Conservation (phyloP, 2,888 invertebrate species). For the Bombylius discolor region DNA sequence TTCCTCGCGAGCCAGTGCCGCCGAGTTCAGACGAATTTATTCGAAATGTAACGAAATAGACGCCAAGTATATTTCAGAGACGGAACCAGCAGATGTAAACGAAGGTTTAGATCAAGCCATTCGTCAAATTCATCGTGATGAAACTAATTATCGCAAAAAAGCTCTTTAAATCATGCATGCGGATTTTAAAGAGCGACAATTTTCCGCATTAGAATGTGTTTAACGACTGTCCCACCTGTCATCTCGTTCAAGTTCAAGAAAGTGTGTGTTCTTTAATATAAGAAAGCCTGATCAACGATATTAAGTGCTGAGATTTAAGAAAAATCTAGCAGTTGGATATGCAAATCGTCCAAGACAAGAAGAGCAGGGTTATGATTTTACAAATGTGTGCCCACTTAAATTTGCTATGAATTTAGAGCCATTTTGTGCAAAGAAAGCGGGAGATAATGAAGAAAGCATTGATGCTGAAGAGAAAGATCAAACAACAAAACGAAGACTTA, state of each 20-base stretch:
- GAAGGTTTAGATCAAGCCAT: conserved; percentile 15
- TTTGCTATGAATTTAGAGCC: too few relatives aligned
- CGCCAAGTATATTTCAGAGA: conserved; percentile 12
- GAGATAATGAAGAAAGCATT: too few relatives aligned
- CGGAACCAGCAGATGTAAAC: conserved; percentile 6
- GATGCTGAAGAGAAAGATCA: too few relatives aligned
- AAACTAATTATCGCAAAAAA: conserved; percentile 16
- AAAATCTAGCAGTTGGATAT: conserved; percentile 2
- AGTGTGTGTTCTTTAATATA: conserved; percentile 14
- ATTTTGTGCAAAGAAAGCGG: too few relatives aligned
- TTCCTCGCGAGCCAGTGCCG: too few relatives aligned
- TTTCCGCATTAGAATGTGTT: conserved; percentile 22
- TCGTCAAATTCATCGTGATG: conserved; percentile 15
- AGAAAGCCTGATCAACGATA: conserved; percentile 20
- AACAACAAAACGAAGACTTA: too few relatives aligned
- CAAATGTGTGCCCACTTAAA: too few relatives aligned
- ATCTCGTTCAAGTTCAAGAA: conserved; percentile 16
- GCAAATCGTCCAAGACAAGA: not conserved
- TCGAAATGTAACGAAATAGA: conserved; percentile 1
- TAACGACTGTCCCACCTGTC: too few relatives aligned
- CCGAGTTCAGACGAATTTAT: conserved; percentile 10
- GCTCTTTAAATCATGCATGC: conserved; percentile 21
- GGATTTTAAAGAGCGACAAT: conserved; percentile 21
- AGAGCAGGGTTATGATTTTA: too few relatives aligned
- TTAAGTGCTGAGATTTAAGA: conserved; percentile 17